These are phyloP conservation scores for Campoplex nolae DNA, from an alignment of 2,888 invertebrate species.

Conservation along the genomic window DNA sequence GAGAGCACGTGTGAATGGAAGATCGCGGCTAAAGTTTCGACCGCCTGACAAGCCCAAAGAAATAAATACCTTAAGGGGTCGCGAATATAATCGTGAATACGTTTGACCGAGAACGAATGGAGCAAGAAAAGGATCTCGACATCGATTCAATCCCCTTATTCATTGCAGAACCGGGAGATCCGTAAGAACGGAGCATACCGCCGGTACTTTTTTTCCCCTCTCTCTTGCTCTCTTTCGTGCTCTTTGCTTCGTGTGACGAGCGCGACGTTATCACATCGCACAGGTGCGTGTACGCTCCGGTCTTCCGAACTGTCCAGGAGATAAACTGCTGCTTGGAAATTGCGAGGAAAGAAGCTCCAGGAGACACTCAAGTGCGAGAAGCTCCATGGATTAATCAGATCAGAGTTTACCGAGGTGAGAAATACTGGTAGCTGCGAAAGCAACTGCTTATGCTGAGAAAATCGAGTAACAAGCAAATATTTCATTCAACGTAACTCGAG, in stretches of 20 bases:
- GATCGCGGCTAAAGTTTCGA: slow-evolving; percentile 40
- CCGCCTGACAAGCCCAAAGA: slow-evolving; percentile 1
- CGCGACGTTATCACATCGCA: slow-evolving; percentile 65
- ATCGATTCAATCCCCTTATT: slow-evolving; percentile 74
- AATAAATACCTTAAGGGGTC: slow-evolving; percentile 53
- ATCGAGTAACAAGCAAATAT: background rate
- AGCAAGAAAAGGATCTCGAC: slow-evolving; percentile 63
- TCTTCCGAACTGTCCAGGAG: slow-evolving; percentile 53
- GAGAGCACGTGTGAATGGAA: slow-evolving; percentile 19
- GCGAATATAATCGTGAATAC: slow-evolving; percentile 36
- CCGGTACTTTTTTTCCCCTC: slow-evolving; percentile 14
- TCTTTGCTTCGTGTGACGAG: slow-evolving; percentile 32
- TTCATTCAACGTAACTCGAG: background rate
- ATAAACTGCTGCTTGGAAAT: slow-evolving; percentile 60
- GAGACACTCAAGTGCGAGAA: slow-evolving; percentile 34
- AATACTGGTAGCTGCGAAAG: slow-evolving; percentile 6
- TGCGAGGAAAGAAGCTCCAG: slow-evolving; percentile 43
- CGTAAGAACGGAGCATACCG: slow-evolving; percentile 30
- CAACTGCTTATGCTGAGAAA: background rate
- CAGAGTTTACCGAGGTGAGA: slow-evolving; percentile 32
- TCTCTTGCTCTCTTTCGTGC: slow-evolving; percentile 6
- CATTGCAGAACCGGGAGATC: slow-evolving; percentile 56
- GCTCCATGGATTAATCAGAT: slow-evolving; percentile 37
- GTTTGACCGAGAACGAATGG: slow-evolving; percentile 58
- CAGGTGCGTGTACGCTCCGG: slow-evolving; percentile 61